A percentile compares a stretch with the other conserved stretches of the same genome.
Evolutionary conservation across 2,888 invertebrate species (phyloP).

Genomic region (Lasioglossum morio): DNA sequence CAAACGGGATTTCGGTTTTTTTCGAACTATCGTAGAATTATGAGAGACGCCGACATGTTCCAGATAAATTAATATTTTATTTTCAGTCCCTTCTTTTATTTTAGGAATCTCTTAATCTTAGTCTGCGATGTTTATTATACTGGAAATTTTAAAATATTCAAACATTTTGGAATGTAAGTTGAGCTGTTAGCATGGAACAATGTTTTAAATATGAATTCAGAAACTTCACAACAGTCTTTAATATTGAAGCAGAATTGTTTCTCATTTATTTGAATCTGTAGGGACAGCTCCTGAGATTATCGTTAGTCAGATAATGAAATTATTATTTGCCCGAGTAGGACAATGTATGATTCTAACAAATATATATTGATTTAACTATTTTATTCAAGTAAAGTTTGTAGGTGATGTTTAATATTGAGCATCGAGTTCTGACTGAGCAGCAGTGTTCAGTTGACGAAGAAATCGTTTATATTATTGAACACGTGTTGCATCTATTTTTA

Average conservation of each 20-base stretch:
- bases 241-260: neutral
- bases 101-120: neutral
- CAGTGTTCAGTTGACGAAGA: neutral
- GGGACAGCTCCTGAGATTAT: neutral
- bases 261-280: neutral
- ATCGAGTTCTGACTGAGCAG: neutral
- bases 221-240: neutral
- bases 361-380: neutral
- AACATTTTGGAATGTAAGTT: neutral
- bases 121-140: neutral
- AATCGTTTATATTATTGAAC: neutral
- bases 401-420: neutral
- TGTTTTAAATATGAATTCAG: neutral
- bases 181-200: neutral
- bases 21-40: neutral
- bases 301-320: neutral
- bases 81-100: neutral
- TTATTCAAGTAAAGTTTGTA: neutral
- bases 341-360: neutral
- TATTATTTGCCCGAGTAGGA: neutral
- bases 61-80: neutral
- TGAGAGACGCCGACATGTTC: neutral
- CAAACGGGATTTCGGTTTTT: neutral
- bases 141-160: neutral
- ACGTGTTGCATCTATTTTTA: constrained; percentile 16